These are phyloP conservation scores for Drosophila antonietae DNA, from an alignment of 2,888 invertebrate species.

Conservation along the genomic window DNA sequence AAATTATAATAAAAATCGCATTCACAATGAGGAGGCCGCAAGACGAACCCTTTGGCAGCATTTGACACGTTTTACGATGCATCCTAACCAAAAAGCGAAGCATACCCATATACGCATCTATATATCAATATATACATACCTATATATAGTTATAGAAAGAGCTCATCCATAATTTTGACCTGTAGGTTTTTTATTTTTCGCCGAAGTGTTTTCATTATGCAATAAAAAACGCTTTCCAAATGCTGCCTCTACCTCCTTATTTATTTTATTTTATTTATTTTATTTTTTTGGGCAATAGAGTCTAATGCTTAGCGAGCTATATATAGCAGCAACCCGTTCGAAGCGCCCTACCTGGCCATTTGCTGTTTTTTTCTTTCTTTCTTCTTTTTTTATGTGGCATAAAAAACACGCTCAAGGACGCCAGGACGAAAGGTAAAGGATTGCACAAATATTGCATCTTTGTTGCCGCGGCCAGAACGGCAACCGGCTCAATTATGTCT, in stretches of 20 bases:
- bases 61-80: slow-evolving; percentile 4
- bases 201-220: slow-evolving; percentile 71
- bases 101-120: background rate
- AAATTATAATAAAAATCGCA: slow-evolving; percentile 51
- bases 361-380: background rate
- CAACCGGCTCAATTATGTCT: slow-evolving; percentile 59
- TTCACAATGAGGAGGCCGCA: slow-evolving; percentile 49
- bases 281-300: too few relatives aligned
- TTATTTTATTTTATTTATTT: too few relatives aligned
- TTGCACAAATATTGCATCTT: slow-evolving; percentile 83
- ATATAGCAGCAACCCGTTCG: slow-evolving; percentile 61
- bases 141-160: background rate
- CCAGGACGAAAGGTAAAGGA: slow-evolving; percentile 76
- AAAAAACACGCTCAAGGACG: slow-evolving; percentile 70
- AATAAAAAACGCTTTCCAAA: slow-evolving; percentile 56
- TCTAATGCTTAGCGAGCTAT: slow-evolving; percentile 7
- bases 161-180: slow-evolving; percentile 12
- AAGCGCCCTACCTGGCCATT: slow-evolving; percentile 50
- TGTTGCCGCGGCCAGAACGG: slow-evolving; percentile 26
- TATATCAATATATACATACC: background rate
- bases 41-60: slow-evolving; percentile 47
- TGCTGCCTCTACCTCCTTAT: background rate
- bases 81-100: background rate
- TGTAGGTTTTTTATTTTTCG: slow-evolving; percentile 52
- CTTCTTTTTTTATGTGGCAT: slow-evolving; percentile 9